Evolutionary conservation across 2,113 vertebrate genomes (phyloP), one percentile per base, ranked within the genome.

Genomic region (Rhea pennata): DNA sequence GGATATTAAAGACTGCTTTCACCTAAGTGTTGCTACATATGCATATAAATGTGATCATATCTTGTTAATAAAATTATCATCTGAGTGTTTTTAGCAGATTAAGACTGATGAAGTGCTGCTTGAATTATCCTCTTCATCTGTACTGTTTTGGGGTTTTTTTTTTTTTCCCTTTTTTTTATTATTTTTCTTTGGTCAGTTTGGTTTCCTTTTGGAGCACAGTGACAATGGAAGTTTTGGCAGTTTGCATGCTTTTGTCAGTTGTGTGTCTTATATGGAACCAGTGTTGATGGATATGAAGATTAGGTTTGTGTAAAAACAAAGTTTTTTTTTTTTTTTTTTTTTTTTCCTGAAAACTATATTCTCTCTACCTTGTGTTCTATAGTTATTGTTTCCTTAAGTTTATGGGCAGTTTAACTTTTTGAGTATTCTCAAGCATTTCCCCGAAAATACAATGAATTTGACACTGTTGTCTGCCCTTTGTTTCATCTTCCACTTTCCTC

Each of bases 231-330:
- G 69, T 92, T 26, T 91, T 90, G 89, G 62, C 76, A 62, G 50
- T 91, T 87, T 97, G 96, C 95, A 96, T 96, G 95, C 82, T 93
- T 95, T 94, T 92, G 77, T 95, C 95, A 91, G 77, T 73, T 90
- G 50, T 96, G 90, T 91, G 90, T 93, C 77, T 92, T 94, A 86
- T 26, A 95, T 82, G 86, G 93, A 97, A 90, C 87, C 74, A 16
- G 53, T 97, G 85, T 87, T 96, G 90, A 84, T 90, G 80, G 77
- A 80, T 92, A 83, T 1, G 70, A 92, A 82, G 73, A 56, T 92
- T 48, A 76, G 48, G 84, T 86, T 93, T 87, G 51, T 92, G 82
- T 95, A 75, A 40, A 79, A 72, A 31, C 91, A 84, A 74, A 77
- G 62, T 24, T 84, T 94, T 96, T 91, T 36, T 36, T 36, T 36